These are phyloP conservation scores for Aphodius granarius DNA, from an alignment of 2,888 invertebrate species.

Conservation along the genomic window DNA sequence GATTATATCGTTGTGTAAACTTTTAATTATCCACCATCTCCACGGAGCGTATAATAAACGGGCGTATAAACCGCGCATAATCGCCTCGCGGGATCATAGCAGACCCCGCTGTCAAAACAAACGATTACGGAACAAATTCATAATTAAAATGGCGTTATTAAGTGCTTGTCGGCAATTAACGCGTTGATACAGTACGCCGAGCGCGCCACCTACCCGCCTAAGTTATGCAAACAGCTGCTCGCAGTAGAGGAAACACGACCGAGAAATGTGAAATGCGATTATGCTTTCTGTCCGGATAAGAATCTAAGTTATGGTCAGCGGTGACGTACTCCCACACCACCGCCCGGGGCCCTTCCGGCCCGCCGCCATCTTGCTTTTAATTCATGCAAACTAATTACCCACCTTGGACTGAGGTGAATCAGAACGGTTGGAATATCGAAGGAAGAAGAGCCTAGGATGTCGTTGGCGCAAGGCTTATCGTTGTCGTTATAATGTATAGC, in stretches of 20 bases:
- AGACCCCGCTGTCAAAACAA: not conserved
- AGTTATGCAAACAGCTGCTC: not conserved
- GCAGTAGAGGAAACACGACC: not conserved
- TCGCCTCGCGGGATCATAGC: not conserved
- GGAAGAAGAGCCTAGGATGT: not conserved
- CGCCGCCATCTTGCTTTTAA: slow-evolving; percentile 50
- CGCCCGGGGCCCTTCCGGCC: slow-evolving; percentile 51
- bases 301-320: slow-evolving; percentile 52
- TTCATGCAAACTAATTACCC: slow-evolving; percentile 37
- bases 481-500: not conserved
- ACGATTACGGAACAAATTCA: not conserved
- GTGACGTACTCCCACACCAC: slow-evolving; percentile 23
- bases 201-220: not conserved
- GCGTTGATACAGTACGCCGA: not conserved
- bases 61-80: not conserved
- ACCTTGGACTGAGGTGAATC: not conserved
- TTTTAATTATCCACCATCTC: not conserved
- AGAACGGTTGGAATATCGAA: not conserved
- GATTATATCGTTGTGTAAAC: not conserved
- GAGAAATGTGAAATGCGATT: slow-evolving; percentile 10
- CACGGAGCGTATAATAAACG: not conserved
- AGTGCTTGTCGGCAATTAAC: not conserved
- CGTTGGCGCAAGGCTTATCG: not conserved
- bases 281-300: slow-evolving; percentile 39
- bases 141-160: not conserved